Evolutionary conservation across 37 sponge, comb jelly and placozoan genomes (phyloP), one percentile per base, ranked within the genome.

Genomic region (Trichoplax adhaerens): DNA sequence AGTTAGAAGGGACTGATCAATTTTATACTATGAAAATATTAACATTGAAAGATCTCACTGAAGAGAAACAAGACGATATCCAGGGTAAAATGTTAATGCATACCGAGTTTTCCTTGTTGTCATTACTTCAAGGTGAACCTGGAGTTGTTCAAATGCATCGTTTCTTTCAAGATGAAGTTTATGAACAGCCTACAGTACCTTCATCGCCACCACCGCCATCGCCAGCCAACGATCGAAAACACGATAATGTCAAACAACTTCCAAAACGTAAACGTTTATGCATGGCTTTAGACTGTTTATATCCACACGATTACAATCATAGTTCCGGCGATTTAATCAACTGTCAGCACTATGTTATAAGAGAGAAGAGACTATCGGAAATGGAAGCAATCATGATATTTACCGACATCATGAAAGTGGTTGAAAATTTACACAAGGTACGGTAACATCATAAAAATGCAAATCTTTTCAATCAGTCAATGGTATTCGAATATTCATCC

Each of bases 271-370:
- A 74, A 7, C 71, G 74, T 47, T 57, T 88, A 48, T 77, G 83
- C 52, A 62, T 88, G 50, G 90, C 76, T 4, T 53, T 88, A 12
- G 87, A 85, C 54, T 87, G 88, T 69, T 4, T 78, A 5, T 86
- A 81, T 55, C 79, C 64, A 10, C 51, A 46, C 1, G 62, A 73
- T 3, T 73, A 64, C 47, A 64, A 53, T 8, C 74, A 58, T 12
- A 5, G 50, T 5, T 7, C 4, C 8, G 48, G 29, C 7, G 67
- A 84, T 62, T 70, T 72, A 8, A 56, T 85, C 47, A 88, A 88
- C 57, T 78, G 84, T 3, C 90, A 88, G 67, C 90, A 85, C 12
- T 85, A 88, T 64, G 77, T 88, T 1, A 85, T 88, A 2, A 51
- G 74, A 0, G 68, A 85, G 54, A 88, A 82, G 77, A 66, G 68